Conservation (phyloP, 1,140 invertebrate genomes). For the Platorchestia sp. region DNA sequence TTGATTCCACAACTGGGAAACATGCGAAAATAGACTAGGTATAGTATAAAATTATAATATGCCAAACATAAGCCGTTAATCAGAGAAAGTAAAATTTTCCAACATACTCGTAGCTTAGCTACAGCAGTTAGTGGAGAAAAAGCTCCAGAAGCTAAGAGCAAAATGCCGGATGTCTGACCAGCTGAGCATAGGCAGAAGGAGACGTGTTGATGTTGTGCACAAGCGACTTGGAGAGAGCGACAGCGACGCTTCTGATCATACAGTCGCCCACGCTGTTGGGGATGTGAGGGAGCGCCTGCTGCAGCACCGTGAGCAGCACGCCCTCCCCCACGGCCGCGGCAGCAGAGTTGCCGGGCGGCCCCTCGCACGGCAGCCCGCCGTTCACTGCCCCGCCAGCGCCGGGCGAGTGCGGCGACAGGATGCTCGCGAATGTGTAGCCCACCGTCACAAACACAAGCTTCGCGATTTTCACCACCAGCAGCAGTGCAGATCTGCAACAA, state of each 20-base stretch:
- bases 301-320: conserved; percentile 78
- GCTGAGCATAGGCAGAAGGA: conserved; percentile 62
- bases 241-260: conserved; percentile 81
- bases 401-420: conserved; percentile 60
- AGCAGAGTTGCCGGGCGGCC: not conserved
- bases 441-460: conserved; percentile 89
- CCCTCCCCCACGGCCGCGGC: conserved; percentile 70
- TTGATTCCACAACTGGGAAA: not conserved
- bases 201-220: conserved; percentile 72
- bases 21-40: not conserved
- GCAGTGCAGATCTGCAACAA: conserved; percentile 80
- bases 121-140: not conserved
- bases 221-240: conserved; percentile 81
- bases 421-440: conserved; percentile 65
- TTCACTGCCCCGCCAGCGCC: conserved; percentile 48
- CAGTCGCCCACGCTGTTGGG: conserved; percentile 80
- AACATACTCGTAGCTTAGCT: not conserved
- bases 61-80: not conserved
- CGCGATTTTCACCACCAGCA: conserved; percentile 88
- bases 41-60: not conserved
- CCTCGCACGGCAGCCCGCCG: not conserved
- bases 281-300: conserved; percentile 80
- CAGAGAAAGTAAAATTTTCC: not conserved
- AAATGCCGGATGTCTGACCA: conserved; percentile 58
- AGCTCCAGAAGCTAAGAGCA: not conserved